Conservation (phyloP, 2,888 invertebrate species). For the Troides helena region DNA sequence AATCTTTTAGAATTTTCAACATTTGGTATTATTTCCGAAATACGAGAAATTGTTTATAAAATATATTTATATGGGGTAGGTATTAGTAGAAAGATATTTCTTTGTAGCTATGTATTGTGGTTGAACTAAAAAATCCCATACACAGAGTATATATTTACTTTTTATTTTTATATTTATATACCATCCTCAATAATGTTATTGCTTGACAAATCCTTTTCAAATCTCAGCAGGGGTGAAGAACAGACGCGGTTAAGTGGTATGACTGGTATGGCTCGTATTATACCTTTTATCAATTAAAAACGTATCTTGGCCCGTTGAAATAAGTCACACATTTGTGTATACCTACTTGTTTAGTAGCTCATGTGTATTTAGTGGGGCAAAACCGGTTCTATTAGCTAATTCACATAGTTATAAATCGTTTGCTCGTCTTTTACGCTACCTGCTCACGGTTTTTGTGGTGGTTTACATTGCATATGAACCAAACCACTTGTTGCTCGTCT, state of each 20-base stretch:
- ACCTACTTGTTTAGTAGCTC: slow-evolving; percentile 43
- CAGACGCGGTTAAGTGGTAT: slow-evolving; percentile 51
- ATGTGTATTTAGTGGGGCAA: slow-evolving; percentile 49
- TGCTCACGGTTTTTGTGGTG: slow-evolving; percentile 70
- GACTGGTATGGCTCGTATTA: slow-evolving; percentile 42
- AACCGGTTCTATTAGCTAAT: slow-evolving; percentile 63
- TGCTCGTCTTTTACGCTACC: slow-evolving; percentile 59
- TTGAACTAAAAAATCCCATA: background rate
- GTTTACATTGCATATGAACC: slow-evolving; percentile 70
- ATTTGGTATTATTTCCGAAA: background rate
- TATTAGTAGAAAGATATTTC: background rate
- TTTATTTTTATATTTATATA: slow-evolving; percentile 24
- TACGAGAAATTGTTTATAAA: background rate
- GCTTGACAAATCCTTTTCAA: slow-evolving; percentile 59
- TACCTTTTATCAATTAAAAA: slow-evolving; percentile 31
- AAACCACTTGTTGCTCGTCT: slow-evolving; percentile 74
- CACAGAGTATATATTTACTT: background rate
- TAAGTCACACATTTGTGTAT: slow-evolving; percentile 58
- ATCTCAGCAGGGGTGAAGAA: slow-evolving; percentile 66
- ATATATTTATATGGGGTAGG: background rate
- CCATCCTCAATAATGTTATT: slow-evolving; percentile 38
- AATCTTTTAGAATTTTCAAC: no score
- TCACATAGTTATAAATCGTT: slow-evolving; percentile 63
- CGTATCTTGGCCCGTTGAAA: slow-evolving; percentile 32
- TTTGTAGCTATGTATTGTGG: background rate